Percentiles rank a stretch among this genome's conserved stretches.
Evolutionary conservation across 1,140 invertebrate genomes (phyloP).

Genomic region (Drosophila ironensis): DNA sequence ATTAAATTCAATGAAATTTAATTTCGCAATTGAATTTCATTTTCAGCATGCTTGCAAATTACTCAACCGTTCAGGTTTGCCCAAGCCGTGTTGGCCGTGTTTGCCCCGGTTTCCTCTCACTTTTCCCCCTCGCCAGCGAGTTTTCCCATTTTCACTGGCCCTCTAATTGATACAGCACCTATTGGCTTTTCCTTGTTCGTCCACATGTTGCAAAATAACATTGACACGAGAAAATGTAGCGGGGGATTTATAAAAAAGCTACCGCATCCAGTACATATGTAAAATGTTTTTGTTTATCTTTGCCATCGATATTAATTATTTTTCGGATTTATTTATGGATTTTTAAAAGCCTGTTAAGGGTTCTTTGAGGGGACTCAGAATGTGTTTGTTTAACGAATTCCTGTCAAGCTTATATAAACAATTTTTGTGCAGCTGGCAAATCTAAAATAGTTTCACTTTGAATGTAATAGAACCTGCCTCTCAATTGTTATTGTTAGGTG

Average conservation of each 20-base stretch:
- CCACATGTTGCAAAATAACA: not conserved
- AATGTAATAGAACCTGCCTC: too few relatives aligned
- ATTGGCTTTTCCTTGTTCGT: slow-evolving; percentile 18
- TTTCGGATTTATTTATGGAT: not conserved
- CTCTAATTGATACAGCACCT: slow-evolving; percentile 1
- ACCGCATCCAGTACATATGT: too few relatives aligned
- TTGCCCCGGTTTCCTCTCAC: slow-evolving; percentile 17
- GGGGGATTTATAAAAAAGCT: too few relatives aligned
- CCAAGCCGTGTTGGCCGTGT: slow-evolving; percentile 10
- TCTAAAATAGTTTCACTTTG: too few relatives aligned
- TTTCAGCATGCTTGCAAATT: slow-evolving; percentile 55
- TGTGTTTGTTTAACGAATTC: not conserved
- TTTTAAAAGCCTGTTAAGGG: not conserved
- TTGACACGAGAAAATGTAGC: not conserved
- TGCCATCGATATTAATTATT: not conserved
- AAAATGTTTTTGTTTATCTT: too few relatives aligned
- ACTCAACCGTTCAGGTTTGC: slow-evolving; percentile 58
- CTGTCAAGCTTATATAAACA: not conserved
- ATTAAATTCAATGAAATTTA: slow-evolving; percentile 57
- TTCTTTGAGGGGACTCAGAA: not conserved
- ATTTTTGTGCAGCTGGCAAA: too few relatives aligned
- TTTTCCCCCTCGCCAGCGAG: slow-evolving; percentile 10
- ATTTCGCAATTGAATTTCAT: slow-evolving; percentile 51
- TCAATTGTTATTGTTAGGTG: too few relatives aligned
- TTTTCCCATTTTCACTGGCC: slow-evolving; percentile 14